phyloP scores from a whole-genome alignment of 2,797 vertebrate genomes.

The Sebastes ruberrimus region DNA sequence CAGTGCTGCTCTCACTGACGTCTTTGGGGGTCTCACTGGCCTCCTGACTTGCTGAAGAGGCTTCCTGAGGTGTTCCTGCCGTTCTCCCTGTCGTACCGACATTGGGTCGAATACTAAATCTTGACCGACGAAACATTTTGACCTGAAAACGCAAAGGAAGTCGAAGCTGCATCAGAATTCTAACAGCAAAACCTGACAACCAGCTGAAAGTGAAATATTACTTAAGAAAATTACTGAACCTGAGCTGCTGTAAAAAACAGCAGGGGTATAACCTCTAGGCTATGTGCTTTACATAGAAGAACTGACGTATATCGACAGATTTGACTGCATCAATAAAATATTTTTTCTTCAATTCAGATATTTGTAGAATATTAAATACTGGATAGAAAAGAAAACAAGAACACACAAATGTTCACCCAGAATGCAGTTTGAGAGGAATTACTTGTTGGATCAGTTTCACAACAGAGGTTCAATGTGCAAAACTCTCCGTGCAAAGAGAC shows the following conservation, averaged over 20 bases:
- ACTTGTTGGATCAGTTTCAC: background rate
- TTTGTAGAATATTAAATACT: background rate
- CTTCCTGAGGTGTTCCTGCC: conserved; percentile 60
- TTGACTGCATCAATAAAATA: background rate
- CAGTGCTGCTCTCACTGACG: background rate
- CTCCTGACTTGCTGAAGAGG: conserved; percentile 36
- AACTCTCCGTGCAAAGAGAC: background rate
- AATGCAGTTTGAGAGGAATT: background rate
- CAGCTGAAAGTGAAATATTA: background rate
- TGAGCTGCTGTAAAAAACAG: background rate
- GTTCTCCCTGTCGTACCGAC: conserved; percentile 75
- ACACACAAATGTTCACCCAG: background rate
- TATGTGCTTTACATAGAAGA: background rate
- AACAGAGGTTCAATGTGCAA: background rate
- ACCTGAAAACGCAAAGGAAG: conserved; percentile 30
- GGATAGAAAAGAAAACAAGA: background rate
- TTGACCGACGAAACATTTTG: conserved; percentile 90
- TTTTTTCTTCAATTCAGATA: background rate
- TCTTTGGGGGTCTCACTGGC: conserved; percentile 26
- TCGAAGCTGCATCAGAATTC: background rate
- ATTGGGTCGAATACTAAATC: conserved; percentile 90
- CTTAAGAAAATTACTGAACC: too few relatives aligned
- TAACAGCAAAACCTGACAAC: background rate
- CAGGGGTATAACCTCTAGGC: background rate
- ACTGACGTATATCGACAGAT: background rate